phyloP scores from a whole-genome alignment of 92 coral and sea anemone species.

The Anthopleura xanthogrammica region DNA sequence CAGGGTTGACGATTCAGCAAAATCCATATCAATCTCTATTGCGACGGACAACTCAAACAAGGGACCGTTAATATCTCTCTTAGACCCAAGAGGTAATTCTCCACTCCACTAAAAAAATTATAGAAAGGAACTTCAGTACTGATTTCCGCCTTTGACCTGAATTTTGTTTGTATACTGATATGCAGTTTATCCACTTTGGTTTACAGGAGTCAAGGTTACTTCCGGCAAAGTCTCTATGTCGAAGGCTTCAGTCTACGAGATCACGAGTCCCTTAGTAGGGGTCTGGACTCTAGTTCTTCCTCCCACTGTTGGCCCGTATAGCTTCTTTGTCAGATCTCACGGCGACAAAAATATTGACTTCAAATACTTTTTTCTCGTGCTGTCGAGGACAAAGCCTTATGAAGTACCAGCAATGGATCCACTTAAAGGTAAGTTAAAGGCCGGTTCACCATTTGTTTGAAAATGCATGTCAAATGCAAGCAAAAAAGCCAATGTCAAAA shows the following conservation, averaged over 20 bases:
- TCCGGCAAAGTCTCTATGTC: slow-evolving; percentile 64
- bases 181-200: not conserved
- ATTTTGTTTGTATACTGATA: not conserved
- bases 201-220: slow-evolving; percentile 30
- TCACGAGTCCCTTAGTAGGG: slow-evolving; percentile 67
- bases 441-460: too few relatives aligned
- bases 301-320: slow-evolving; percentile 52
- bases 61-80: slow-evolving; percentile 23
- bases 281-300: slow-evolving; percentile 76
- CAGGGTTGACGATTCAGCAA: slow-evolving; percentile 73
- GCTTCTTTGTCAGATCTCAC: slow-evolving; percentile 65
- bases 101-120: too few relatives aligned
- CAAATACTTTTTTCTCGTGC: slow-evolving; percentile 49
- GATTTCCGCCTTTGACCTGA: not conserved
- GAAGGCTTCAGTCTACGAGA: slow-evolving; percentile 56
- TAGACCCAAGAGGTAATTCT: slow-evolving; percentile 31
- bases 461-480: not conserved
- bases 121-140: too few relatives aligned
- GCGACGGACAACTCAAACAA: slow-evolving; percentile 22
- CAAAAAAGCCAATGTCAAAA: too few relatives aligned
- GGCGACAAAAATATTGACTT: slow-evolving; percentile 81
- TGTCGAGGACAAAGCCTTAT: slow-evolving; percentile 13
- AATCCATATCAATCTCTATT: slow-evolving; percentile 44
- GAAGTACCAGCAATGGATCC: slow-evolving; percentile 69
- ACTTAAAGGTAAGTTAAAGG: slow-evolving; percentile 58